phyloP scores from a whole-genome alignment of 1,140 invertebrate species.

The Halictus rubicundus region DNA sequence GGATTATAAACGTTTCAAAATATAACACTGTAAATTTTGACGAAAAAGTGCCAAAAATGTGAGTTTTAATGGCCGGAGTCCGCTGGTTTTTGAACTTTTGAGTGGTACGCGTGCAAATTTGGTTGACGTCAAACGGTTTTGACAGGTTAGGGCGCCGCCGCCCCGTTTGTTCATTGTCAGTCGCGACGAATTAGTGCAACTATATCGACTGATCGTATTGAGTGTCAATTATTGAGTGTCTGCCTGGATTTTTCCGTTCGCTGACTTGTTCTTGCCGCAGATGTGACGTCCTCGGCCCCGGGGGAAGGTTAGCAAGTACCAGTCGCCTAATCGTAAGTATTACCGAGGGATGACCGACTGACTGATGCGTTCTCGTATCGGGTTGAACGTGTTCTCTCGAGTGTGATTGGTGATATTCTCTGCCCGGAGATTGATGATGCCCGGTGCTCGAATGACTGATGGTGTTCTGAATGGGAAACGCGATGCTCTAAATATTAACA shows the following conservation, averaged over 20 bases:
- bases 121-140: too few relatives aligned
- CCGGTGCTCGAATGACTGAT: neutral
- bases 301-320: neutral
- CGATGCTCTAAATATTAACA: neutral
- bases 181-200: too few relatives aligned
- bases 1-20: too few relatives aligned
- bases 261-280: neutral
- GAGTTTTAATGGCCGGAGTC: too few relatives aligned
- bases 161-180: too few relatives aligned
- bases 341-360: neutral
- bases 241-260: neutral
- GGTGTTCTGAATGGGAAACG: neutral
- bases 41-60: too few relatives aligned
- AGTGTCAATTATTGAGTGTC: neutral
- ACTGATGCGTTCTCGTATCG: constrained; percentile 1
- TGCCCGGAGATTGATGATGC: neutral
- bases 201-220: too few relatives aligned
- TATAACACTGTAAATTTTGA: too few relatives aligned
- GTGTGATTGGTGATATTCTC: constrained; percentile 4
- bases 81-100: too few relatives aligned
- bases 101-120: too few relatives aligned
- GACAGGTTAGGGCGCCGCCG: too few relatives aligned
- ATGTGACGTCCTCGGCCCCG: neutral
- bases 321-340: neutral
- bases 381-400: neutral